Base-by-base conservation (phyloP, 2,888 invertebrate genomes). In the Aphidoletes aphidimyza region DNA sequence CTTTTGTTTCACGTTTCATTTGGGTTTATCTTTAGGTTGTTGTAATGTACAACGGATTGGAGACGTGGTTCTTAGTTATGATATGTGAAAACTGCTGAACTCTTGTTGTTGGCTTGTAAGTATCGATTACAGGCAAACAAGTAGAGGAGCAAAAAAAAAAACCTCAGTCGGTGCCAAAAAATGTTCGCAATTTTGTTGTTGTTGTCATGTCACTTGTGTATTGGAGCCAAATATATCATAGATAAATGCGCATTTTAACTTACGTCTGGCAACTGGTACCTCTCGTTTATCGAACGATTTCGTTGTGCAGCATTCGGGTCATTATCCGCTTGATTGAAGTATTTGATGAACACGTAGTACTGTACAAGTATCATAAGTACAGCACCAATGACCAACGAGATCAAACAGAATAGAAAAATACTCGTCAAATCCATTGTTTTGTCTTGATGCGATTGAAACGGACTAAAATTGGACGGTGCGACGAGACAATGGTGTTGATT, bases 191-290 rank as follows among this genome's bases (percentile, higher is more conserved):
- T 14, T 42, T 42, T 42, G 42, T 22, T n/a, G n/a, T 22, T 14
- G 1, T 54, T 54, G n/a, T n/a, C 22, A n/a, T n/a, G 54, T 54
- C 34, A 30, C 1, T 69, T 11, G n/a, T 6, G 26, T 69, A 30
- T 14, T n/a, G 69, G 14, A 19, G 69, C 69, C 69, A 69, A 69
- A 34, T 69, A 34, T 30, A 69, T 69, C 69, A 69, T 30, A 14
- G 8, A 69, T 69, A 14, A 30, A 30, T 30, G 3, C 11, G 3
- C 5, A 3, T n/a, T 11, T 22, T 8, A 5, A 87, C 86, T 88
- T 89, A 92, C 92, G 89, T 90, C 89, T 83, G 92, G 92, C 86
- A 92, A 87, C 85, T 89, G 89, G 88, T 91, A 92, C 85, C 91
- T 91, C 85, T 90, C 90, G 85, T 89, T 89, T 36, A 89, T 88